phyloP scores from a whole-genome alignment of 2,888 invertebrate genomes.

The Lithophane socia region DNA sequence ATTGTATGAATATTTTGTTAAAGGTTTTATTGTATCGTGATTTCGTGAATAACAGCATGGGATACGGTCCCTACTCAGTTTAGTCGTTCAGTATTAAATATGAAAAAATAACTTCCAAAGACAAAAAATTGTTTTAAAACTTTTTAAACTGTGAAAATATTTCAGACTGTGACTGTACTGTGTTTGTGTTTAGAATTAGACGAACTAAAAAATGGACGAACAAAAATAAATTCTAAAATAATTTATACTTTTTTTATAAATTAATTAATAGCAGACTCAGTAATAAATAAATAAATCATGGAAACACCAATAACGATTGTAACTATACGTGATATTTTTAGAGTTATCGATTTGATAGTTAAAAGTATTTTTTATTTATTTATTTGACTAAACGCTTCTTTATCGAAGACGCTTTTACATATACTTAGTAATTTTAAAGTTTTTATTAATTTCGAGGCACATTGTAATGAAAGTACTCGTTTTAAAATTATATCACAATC shows the following conservation, averaged over 20 bases:
- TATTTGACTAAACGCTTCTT: conserved; percentile 44
- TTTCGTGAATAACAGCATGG: conserved; percentile 21
- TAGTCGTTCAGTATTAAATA: conserved; percentile 42
- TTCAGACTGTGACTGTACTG: conserved; percentile 20
- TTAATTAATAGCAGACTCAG: conserved; percentile 33
- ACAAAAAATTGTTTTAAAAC: conserved; percentile 19
- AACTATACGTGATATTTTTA: conserved; percentile 65
- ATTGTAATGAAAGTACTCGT: conserved; percentile 46
- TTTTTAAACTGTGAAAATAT: conserved; percentile 19
- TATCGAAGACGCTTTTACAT: conserved; percentile 46
- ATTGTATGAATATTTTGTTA: conserved; percentile 45
- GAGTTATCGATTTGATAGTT: conserved; percentile 60
- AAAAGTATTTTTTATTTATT: conserved; percentile 61
- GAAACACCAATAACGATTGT: conserved; percentile 69
- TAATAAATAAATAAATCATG: conserved; percentile 47
- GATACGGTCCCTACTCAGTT: conserved; percentile 9
- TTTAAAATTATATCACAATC: conserved; percentile 55
- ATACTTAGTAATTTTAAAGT: conserved; percentile 31
- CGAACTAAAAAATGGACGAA: conserved; percentile 34
- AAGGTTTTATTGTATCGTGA: conserved; percentile 39
- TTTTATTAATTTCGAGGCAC: conserved; percentile 46
- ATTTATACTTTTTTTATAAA: conserved; percentile 21
- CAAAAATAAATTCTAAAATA: conserved; percentile 21
- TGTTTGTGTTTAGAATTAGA: conserved; percentile 36
- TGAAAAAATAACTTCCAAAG: conserved; percentile 39